A percentile compares a stretch with the other conserved stretches of the same genome.
Evolutionary conservation across 2,113 vertebrate species (phyloP).

Genomic region (Aphyosemion australe): DNA sequence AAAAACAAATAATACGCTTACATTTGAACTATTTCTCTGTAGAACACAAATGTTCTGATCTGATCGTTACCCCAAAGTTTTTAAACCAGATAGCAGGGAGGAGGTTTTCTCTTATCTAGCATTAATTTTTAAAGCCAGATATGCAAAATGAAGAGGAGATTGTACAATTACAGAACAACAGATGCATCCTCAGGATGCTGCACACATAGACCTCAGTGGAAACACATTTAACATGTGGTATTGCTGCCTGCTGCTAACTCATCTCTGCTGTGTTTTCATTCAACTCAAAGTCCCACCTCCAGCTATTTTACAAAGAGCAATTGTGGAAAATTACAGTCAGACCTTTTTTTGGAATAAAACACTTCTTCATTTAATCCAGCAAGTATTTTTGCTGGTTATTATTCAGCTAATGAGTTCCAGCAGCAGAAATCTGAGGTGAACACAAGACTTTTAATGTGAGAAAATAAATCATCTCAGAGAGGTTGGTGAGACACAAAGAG

Average conservation of each 20-base stretch:
- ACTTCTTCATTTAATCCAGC: background rate
- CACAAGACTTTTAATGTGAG: background rate
- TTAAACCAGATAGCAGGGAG: no score
- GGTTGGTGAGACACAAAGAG: background rate
- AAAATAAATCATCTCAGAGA: background rate
- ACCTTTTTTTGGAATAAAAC: slow-evolving; percentile 30
- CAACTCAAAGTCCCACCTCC: no score
- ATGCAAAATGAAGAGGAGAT: no score
- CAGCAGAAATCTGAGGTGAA: background rate
- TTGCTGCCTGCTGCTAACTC: slow-evolving; percentile 1
- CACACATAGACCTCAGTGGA: slow-evolving; percentile 5
- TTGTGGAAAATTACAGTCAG: slow-evolving; percentile 44
- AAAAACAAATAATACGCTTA: no score
- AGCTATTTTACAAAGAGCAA: slow-evolving; percentile 24
- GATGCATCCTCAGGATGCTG: no score
- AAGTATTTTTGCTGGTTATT: slow-evolving; percentile 13
- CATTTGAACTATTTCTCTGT: no score
- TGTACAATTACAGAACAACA: no score
- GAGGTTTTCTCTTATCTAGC: no score
- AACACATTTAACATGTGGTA: slow-evolving; percentile 6
- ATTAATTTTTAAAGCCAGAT: no score
- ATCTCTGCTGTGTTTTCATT: no score
- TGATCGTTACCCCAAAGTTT: no score
- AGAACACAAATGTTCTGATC: no score
- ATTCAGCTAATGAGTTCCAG: slow-evolving; percentile 35